phyloP scores from a whole-genome alignment of 2,888 invertebrate genomes.

The Orgyia antiqua region DNA sequence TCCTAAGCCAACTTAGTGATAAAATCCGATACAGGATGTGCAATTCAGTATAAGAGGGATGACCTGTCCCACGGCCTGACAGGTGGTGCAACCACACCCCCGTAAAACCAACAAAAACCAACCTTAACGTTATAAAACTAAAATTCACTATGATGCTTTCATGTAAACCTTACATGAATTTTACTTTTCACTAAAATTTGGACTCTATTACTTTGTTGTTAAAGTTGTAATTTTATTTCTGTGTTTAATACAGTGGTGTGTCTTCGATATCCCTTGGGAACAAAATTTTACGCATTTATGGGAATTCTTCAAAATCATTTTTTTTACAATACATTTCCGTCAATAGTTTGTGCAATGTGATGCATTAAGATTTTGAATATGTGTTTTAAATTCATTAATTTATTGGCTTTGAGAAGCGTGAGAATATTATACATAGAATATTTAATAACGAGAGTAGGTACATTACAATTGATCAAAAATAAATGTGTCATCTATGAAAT shows the following conservation, averaged over 20 bases:
- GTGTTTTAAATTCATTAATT: conserved; percentile 20
- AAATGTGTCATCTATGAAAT: too few species aligned
- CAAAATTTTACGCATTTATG: conserved; percentile 54
- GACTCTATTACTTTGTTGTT: conserved; percentile 5
- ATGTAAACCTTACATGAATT: background rate
- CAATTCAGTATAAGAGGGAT: conserved; percentile 68
- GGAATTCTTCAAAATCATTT: conserved; percentile 50
- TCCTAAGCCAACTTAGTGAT: conserved; percentile 12
- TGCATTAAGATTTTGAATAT: conserved; percentile 25
- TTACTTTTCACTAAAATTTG: conserved; percentile 1
- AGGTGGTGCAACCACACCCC: conserved; percentile 53
- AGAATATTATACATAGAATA: conserved; percentile 12
- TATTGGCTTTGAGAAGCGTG: conserved; percentile 22
- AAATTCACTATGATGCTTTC: conserved; percentile 11
- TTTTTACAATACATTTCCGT: conserved; percentile 22
- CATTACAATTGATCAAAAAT: too few species aligned
- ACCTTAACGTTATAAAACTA: conserved; percentile 11
- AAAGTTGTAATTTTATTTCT: conserved; percentile 18
- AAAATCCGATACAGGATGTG: conserved; percentile 52
- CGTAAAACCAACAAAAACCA: conserved; percentile 16
- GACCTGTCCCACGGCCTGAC: conserved; percentile 71
- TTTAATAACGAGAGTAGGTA: too few species aligned
- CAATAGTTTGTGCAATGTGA: conserved; percentile 29
- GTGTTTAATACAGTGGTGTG: conserved; percentile 1
- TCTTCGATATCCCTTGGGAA: conserved; percentile 58